Evolutionary conservation across 2,888 invertebrate genomes (phyloP).

Genomic region (Nomada fabriciana): DNA sequence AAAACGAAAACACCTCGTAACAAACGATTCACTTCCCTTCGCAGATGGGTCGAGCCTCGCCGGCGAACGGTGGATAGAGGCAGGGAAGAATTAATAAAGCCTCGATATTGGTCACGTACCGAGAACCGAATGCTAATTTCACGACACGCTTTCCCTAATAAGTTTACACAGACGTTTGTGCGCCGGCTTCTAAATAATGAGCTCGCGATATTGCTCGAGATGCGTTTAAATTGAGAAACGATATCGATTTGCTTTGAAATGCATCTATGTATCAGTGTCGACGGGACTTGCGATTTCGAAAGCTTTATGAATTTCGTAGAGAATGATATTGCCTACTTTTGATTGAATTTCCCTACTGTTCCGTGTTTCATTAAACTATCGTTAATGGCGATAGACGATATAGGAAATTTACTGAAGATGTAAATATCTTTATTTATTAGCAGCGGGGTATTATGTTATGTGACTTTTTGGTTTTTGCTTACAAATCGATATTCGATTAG

Average conservation of each 20-base stretch:
- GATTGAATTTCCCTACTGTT: no score
- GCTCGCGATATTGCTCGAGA: constrained; percentile 6
- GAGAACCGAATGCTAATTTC: constrained; percentile 11
- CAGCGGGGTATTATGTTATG: no score
- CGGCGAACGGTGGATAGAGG: background rate
- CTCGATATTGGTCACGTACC: constrained; percentile 50
- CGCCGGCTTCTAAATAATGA: background rate
- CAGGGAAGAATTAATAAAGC: constrained; percentile 28
- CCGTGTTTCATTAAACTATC: no score
- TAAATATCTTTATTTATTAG: no score
- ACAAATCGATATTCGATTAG: background rate
- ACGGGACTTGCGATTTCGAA: background rate
- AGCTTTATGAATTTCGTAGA: background rate
- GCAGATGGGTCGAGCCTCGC: background rate
- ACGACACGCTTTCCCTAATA: constrained; percentile 1
- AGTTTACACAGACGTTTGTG: constrained; percentile 11
- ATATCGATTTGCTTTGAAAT: background rate
- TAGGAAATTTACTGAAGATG: no score
- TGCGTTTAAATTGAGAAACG: background rate
- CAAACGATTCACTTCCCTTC: constrained; percentile 55
- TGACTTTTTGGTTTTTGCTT: no score
- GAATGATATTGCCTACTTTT: background rate
- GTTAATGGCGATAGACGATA: no score
- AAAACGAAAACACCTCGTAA: constrained; percentile 64
- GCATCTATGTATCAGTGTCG: background rate